These are phyloP conservation scores for Sebastes oblongus DNA, from an alignment of 2,797 vertebrate genomes.

Conservation along the genomic window DNA sequence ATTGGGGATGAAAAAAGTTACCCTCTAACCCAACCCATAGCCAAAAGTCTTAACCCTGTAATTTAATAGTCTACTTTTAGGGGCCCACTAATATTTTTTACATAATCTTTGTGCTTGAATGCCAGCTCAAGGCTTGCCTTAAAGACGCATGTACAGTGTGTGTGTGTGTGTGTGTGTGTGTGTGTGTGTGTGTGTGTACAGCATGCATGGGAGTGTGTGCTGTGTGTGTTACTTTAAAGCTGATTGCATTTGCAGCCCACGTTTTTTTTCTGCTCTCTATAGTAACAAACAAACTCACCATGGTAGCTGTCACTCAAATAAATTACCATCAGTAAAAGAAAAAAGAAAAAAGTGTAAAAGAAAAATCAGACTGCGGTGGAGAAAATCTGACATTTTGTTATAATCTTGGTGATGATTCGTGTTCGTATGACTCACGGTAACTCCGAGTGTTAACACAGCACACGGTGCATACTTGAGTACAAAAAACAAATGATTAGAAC, in stretches of 20 bases:
- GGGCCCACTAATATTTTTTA: neutral
- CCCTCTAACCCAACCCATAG: neutral
- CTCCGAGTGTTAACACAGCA: neutral
- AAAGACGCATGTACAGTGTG: no score
- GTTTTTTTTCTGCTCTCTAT: conserved; percentile 4
- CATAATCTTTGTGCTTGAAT: no score
- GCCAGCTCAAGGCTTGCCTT: no score
- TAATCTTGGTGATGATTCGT: neutral
- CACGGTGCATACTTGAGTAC: neutral
- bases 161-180: neutral
- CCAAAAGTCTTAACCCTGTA: neutral
- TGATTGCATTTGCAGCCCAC: conserved; percentile 5
- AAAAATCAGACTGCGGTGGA: neutral
- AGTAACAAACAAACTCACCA: conserved; percentile 11
- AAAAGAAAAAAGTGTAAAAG: neutral
- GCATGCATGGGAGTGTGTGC: neutral
- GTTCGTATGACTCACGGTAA: neutral
- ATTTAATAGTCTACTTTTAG: neutral
- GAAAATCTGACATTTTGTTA: neutral
- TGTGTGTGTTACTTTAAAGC: neutral
- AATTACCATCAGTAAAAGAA: conserved; percentile 1
- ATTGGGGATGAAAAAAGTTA: neutral
- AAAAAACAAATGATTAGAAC: neutral
- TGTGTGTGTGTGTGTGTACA: neutral
- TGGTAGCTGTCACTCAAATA: conserved; percentile 1